A percentile compares a stretch with the other conserved stretches of the same genome.
Conservation (phyloP, 23 tunicate genomes). For the Clavelina lepadiformis region DNA sequence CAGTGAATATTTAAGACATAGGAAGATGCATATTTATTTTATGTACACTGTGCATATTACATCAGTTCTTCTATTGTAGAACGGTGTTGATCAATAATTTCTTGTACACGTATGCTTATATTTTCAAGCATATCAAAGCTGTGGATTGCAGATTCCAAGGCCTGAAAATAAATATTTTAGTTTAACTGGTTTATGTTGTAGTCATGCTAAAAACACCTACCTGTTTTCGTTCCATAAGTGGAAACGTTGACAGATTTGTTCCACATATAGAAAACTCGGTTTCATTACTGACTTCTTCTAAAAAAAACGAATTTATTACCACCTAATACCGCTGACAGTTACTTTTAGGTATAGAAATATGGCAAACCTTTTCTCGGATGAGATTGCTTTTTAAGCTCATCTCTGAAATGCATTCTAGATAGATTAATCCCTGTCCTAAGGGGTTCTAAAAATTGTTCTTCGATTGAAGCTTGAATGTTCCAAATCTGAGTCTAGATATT, state of each 20-base stretch:
- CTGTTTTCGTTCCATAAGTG: slow-evolving; percentile 27
- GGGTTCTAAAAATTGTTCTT: slow-evolving; percentile 22
- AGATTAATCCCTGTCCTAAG: slow-evolving; percentile 43
- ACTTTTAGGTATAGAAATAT: no score
- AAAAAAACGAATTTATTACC: not conserved
- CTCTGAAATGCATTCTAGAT: slow-evolving; percentile 53
- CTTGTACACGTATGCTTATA: slow-evolving; percentile 28
- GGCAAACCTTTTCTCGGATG: slow-evolving; percentile 1
- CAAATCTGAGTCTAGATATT: slow-evolving; percentile 34
- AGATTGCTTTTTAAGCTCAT: slow-evolving; percentile 40
- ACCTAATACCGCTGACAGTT: no score
- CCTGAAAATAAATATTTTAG: no score
- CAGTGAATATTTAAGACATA: not conserved
- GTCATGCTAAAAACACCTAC: no score
- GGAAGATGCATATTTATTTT: no score
- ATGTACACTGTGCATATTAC: no score
- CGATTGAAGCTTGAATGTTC: not conserved
- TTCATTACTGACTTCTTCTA: not conserved
- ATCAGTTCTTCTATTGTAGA: no score
- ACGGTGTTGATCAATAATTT: slow-evolving; percentile 14
- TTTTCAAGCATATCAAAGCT: slow-evolving; percentile 60
- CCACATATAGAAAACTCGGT: slow-evolving; percentile 34
- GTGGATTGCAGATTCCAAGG: slow-evolving; percentile 43
- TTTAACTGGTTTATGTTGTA: no score
- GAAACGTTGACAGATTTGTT: slow-evolving; percentile 21